Percentiles rank a stretch among this genome's conserved stretches.
phyloP scores from a whole-genome alignment of 2,113 vertebrate species.

The Spilogale gracilis region DNA sequence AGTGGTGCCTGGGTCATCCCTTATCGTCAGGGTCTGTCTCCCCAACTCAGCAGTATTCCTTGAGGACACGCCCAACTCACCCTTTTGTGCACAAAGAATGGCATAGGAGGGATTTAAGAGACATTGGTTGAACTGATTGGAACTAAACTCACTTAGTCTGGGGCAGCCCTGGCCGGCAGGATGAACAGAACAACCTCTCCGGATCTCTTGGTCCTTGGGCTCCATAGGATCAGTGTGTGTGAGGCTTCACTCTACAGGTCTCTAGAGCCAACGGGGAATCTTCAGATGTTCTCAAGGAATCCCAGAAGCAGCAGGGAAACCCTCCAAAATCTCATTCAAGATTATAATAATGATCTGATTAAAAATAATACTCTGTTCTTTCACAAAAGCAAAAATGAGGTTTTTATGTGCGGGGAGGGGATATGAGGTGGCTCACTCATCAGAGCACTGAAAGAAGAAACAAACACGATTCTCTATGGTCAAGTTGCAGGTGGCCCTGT shows the following conservation, averaged over 20 bases:
- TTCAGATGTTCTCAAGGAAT: not conserved
- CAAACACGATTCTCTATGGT: not conserved
- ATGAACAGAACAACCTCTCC: too few species aligned
- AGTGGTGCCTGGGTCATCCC: not conserved
- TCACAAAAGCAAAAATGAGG: not conserved
- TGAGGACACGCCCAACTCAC: not conserved
- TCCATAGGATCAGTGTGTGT: accelerated
- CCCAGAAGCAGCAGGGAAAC: not conserved
- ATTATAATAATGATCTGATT: not conserved
- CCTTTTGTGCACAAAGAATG: not conserved
- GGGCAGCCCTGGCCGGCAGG: not conserved
- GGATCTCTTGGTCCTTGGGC: too few species aligned
- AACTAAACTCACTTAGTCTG: not conserved
- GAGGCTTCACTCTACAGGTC: not conserved
- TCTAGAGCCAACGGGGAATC: not conserved
- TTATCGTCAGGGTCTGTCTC: not conserved
- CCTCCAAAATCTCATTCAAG: not conserved
- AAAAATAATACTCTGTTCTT: not conserved
- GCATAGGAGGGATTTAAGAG: not conserved
- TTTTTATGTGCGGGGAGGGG: not conserved
- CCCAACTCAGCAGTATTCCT: not conserved
- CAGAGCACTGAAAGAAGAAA: not conserved
- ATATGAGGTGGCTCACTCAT: not conserved
- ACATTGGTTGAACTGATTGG: not conserved
- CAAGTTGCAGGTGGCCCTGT: not conserved